A percentile compares a stretch with the other conserved stretches of the same genome.
Evolutionary conservation across 1,140 invertebrate species (phyloP).

Genomic region (Vanessa tameamea): DNA sequence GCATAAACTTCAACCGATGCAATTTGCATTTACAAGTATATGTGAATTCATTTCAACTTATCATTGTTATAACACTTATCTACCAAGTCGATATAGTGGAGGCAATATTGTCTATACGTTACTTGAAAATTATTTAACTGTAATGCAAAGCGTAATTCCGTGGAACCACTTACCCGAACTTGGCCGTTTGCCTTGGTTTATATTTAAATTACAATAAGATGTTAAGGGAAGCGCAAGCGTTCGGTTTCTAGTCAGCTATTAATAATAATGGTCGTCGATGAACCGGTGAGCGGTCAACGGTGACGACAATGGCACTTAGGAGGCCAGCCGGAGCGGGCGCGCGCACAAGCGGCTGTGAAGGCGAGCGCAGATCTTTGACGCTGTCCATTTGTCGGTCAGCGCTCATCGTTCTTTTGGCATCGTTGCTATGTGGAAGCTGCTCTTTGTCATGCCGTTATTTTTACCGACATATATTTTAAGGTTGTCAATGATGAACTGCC

Average conservation of each 20-base stretch:
- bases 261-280: constrained; percentile 30
- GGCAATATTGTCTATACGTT: neutral
- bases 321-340: constrained; percentile 10
- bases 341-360: constrained; percentile 1
- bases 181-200: constrained; percentile 38
- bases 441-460: constrained; percentile 50
- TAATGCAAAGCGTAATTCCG: constrained; percentile 1
- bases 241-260: constrained; percentile 26
- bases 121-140: neutral
- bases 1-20: constrained; percentile 1
- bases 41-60: neutral
- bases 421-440: constrained; percentile 56
- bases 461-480: constrained; percentile 55
- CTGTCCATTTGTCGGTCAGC: constrained; percentile 9
- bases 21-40: constrained; percentile 7
- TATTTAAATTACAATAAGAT: constrained; percentile 27
- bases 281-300: constrained; percentile 21
- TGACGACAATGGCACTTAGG: constrained; percentile 13
- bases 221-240: constrained; percentile 19
- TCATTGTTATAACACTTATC: neutral
- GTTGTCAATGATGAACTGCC: constrained; percentile 52
- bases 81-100: neutral
- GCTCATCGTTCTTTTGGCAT: constrained; percentile 39
- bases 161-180: constrained; percentile 26
- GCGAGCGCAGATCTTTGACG: neutral